Percentiles rank a stretch among this genome's conserved stretches.
Evolutionary conservation across 23 tunicate genomes (phyloP).

Genomic region (Aplidium turbinatum): DNA sequence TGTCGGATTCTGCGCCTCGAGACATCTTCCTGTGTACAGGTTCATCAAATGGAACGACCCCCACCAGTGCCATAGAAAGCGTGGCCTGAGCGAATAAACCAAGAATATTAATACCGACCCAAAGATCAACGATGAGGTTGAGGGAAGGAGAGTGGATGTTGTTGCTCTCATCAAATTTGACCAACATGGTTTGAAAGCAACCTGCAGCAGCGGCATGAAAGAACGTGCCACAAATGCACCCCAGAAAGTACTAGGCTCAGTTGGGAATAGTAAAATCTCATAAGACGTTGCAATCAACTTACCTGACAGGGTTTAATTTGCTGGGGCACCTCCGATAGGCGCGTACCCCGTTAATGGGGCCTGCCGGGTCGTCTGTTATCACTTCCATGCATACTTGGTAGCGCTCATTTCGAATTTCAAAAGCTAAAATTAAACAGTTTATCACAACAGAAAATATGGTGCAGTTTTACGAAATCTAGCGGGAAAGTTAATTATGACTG

Average conservation of each 20-base stretch:
- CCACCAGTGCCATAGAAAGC: constrained; percentile 90
- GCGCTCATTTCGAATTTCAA: constrained; percentile 67
- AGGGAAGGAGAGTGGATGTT: no score
- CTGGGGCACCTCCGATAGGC: constrained; percentile 76
- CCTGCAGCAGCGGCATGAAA: no score
- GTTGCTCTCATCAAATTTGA: no score
- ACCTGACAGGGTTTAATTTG: constrained; percentile 63
- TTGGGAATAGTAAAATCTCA: no score
- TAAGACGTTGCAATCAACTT: no score
- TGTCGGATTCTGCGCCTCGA: constrained; percentile 54
- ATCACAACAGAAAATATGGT: not conserved
- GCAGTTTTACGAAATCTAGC: not conserved
- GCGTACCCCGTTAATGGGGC: constrained; percentile 63
- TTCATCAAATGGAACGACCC: constrained; percentile 56
- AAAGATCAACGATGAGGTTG: no score
- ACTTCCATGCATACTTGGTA: constrained; percentile 82
- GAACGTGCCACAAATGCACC: no score
- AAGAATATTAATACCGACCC: no score
- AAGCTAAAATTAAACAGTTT: constrained; percentile 41
- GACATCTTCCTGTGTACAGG: constrained; percentile 72
- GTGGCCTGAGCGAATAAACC: constrained; percentile 23
- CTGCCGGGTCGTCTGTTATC: constrained; percentile 66
- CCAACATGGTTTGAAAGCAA: no score
- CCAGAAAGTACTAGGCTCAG: no score
- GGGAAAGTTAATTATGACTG: no score